phyloP scores from a whole-genome alignment of 2,113 vertebrate genomes.

The Hypanus sabinus region DNA sequence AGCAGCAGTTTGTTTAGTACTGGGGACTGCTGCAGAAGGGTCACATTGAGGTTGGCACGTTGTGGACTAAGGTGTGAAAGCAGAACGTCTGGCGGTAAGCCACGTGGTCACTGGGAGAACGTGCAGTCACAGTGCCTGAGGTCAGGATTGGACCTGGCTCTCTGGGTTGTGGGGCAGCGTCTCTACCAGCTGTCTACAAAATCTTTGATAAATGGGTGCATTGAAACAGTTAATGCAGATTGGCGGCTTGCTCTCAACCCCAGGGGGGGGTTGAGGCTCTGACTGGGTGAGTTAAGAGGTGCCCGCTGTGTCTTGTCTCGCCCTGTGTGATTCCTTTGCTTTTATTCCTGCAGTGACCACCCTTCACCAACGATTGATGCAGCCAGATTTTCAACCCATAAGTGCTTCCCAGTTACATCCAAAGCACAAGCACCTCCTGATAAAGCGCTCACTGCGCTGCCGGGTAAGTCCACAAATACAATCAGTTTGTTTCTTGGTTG shows the following conservation, averaged over 20 bases:
- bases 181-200: background rate
- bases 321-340: background rate
- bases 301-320: background rate
- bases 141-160: too few species aligned
- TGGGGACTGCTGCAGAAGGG: too few species aligned
- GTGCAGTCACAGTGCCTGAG: too few species aligned
- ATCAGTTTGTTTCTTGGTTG: background rate
- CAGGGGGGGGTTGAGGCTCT: background rate
- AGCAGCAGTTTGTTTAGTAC: too few species aligned
- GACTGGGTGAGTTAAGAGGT: background rate
- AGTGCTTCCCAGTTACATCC: conserved; percentile 91
- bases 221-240: background rate
- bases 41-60: too few species aligned
- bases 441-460: conserved; percentile 93
- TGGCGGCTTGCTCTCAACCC: background rate
- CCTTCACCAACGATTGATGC: conserved; percentile 86
- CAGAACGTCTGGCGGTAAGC: too few species aligned
- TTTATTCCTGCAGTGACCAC: conserved; percentile 70
- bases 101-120: too few species aligned
- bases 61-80: too few species aligned
- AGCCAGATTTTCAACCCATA: conserved; percentile 89
- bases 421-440: conserved; percentile 92
- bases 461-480: conserved; percentile 58
- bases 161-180: too few species aligned
- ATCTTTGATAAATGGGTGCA: background rate